Percentiles rank a stretch among this genome's conserved stretches.
Conservation (phyloP, 2,113 vertebrate genomes). For the Herpailurus yagouaroundi region DNA sequence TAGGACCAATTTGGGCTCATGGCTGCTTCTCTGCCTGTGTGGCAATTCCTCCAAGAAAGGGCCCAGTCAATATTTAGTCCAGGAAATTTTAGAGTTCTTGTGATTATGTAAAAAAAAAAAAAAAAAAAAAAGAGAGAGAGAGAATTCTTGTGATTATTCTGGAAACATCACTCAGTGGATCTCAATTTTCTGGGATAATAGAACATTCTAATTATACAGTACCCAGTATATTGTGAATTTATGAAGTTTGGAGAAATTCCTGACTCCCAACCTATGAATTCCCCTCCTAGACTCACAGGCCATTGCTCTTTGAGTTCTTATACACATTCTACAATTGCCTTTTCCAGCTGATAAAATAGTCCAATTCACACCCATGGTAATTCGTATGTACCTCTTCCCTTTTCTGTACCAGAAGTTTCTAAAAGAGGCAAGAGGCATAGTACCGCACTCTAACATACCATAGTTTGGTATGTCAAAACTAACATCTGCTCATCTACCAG, state of each 20-base stretch:
- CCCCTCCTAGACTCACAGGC: not conserved
- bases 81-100: conserved; percentile 30
- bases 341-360: not conserved
- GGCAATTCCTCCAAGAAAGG: not conserved
- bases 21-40: not conserved
- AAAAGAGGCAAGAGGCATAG: not conserved
- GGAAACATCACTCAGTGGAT: not conserved
- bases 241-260: not conserved
- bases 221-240: not conserved
- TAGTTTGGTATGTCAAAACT: not conserved
- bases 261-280: not conserved
- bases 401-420: conserved; percentile 8
- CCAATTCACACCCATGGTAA: not conserved
- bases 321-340: not conserved
- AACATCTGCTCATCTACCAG: not conserved
- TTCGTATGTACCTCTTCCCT: not conserved
- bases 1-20: not conserved
- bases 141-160: not conserved
- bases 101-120: not conserved
- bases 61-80: not conserved
- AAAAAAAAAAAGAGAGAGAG: not conserved
- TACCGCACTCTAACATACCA: not conserved
- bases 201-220: not conserved
- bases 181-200: not conserved
- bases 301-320: not conserved